Conservation (phyloP, 2,797 vertebrate species). For the Acipenser transmontanus region DNA sequence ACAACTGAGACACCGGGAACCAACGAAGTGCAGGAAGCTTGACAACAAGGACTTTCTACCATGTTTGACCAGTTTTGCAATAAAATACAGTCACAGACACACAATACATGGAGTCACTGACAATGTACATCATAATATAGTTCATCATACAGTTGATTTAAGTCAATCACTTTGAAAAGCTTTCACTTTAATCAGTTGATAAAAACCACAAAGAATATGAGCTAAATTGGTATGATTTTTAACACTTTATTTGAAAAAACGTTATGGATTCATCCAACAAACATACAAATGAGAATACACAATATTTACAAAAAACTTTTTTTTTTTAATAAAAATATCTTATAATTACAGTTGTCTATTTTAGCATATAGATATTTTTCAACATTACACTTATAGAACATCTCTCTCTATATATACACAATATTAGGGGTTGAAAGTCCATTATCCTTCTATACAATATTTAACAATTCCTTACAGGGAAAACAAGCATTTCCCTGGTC, state of each 20-base stretch:
- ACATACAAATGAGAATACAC: conserved; percentile 64
- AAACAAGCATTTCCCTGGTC: conserved; percentile 65
- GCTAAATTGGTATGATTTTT: conserved; percentile 41
- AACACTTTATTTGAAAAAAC: conserved; percentile 57
- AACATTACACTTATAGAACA: conserved; percentile 96
- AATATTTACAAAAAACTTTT: conserved; percentile 90
- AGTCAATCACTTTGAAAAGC: too few relatives aligned
- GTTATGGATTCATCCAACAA: conserved; percentile 58
- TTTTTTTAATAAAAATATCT: conserved; percentile 96
- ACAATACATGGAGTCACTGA: too few relatives aligned
- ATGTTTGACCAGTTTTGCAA: too few relatives aligned
- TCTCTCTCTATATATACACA: conserved; percentile 88
- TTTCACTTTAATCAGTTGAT: too few relatives aligned
- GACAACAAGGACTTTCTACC: too few relatives aligned
- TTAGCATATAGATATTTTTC: conserved; percentile 87
- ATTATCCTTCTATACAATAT: conserved; percentile 89
- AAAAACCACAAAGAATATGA: conserved; percentile 41
- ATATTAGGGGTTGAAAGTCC: conserved; percentile 84
- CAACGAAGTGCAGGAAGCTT: too few relatives aligned
- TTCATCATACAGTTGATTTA: too few relatives aligned
- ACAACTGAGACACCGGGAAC: too few relatives aligned
- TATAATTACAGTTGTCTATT: conserved; percentile 99
- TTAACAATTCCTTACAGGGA: conserved; percentile 84
- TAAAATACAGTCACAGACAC: too few relatives aligned
- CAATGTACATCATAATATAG: too few relatives aligned